Base-by-base conservation (phyloP, 2,888 invertebrate genomes). In the Tachina fera region DNA sequence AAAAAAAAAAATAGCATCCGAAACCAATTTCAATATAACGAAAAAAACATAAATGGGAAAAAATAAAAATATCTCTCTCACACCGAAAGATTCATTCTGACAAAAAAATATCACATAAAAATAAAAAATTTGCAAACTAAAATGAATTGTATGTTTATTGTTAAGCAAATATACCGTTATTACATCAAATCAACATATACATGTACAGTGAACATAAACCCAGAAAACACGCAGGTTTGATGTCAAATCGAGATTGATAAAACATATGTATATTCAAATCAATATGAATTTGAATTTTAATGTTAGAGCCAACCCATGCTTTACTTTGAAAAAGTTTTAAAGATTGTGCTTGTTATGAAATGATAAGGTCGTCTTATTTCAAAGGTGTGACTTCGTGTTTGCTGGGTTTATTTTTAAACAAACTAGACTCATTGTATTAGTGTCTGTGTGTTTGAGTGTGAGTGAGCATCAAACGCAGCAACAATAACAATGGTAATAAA, bases 81-180 rank as follows among this genome's bases (percentile, higher is more conserved):
- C 22, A 56, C 14, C 11, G 41, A 16, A 41, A 67, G 45, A 65
- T n/a, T 56, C 22, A 80, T 19, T 39, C 22, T 22, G 13, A 13
- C 39, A 41, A 22, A 70, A 1, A 39, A 45, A 13, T 3, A 16
- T 2, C 4, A 53, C 0, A 67, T 51, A 51, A 0, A 51, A 45
- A 22, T 16, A 65, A 45, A 45, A 56, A 56, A 61, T 19, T 3
- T 13, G 10, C n/a, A 61, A 72, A 74, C 63, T 72, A 58, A 74
- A 74, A 61, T 61, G 47, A 68, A 70, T 68, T 76, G 65, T 83
- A 41, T 78, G 68, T 79, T 75, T 76, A 67, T 71, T 75, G 43
- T 60, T 76, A 47, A 75, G 72, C 63, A 84, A 80, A 76, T 65
- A 76, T 63, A 80, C 58, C 51, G 67, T 84, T 81, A 77, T 72